phyloP scores from a whole-genome alignment of 2,888 invertebrate species.

The Eristalinus aeneus region DNA sequence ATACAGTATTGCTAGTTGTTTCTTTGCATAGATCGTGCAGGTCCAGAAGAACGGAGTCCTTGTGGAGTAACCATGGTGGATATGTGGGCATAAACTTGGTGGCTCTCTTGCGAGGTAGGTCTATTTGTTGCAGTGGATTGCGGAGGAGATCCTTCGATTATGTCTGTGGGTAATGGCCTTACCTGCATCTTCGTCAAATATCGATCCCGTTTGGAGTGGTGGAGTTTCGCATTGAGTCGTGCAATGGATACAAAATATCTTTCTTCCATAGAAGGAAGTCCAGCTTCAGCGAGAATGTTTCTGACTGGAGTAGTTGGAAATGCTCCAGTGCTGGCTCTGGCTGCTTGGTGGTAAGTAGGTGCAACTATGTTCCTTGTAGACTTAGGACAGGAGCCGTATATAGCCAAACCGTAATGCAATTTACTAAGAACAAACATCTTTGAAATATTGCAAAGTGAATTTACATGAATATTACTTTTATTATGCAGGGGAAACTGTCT shows the following conservation, averaged over 20 bases:
- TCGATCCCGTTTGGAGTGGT: background rate
- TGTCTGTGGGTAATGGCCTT: background rate
- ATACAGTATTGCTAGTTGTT: no score
- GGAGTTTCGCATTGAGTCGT: background rate
- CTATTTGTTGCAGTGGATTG: background rate
- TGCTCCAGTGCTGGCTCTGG: background rate
- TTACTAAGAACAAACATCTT: conserved; percentile 10
- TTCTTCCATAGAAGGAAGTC: no score
- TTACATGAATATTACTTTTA: no score
- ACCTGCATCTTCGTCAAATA: background rate
- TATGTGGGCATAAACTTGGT: no score
- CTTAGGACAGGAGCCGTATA: background rate
- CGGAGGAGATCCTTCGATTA: background rate
- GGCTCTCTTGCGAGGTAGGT: background rate
- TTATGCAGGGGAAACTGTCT: no score
- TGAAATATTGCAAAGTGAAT: background rate
- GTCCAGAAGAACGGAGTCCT: no score
- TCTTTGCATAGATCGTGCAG: no score
- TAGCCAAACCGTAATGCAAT: background rate
- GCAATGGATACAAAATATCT: background rate
- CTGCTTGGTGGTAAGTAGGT: background rate
- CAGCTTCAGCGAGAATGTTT: no score
- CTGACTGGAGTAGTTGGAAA: no score
- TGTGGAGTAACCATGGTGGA: no score
- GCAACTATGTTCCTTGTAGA: background rate